phyloP scores from a whole-genome alignment of 2,888 invertebrate species.

The Nomada lathburiana region DNA sequence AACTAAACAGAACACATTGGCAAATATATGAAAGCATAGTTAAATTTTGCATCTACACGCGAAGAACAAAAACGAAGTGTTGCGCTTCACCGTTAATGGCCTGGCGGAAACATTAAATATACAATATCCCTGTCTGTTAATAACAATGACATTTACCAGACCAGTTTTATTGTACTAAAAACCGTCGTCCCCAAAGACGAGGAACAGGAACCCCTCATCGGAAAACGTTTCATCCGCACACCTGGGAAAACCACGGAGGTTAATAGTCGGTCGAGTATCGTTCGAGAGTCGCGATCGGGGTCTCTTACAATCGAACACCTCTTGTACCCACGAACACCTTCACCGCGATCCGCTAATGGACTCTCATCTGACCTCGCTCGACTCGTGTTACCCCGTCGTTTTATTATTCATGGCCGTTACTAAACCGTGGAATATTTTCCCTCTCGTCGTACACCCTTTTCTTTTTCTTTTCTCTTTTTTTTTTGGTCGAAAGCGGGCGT shows the following conservation, averaged over 20 bases:
- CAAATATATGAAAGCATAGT: too few relatives aligned
- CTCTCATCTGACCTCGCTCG: constrained; percentile 57
- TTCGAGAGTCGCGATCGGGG: not conserved
- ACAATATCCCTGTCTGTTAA: too few relatives aligned
- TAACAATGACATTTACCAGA: too few relatives aligned
- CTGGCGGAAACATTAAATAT: too few relatives aligned
- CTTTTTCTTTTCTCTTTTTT: constrained; percentile 43
- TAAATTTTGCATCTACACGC: too few relatives aligned
- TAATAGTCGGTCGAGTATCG: constrained; percentile 10
- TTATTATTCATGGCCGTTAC: constrained; percentile 70
- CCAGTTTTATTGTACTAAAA: too few relatives aligned
- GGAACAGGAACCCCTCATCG: not conserved
- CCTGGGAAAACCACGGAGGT: not conserved
- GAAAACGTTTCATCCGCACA: not conserved
- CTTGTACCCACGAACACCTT: constrained; percentile 35
- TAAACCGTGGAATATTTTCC: constrained; percentile 65
- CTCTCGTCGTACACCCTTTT: constrained; percentile 50
- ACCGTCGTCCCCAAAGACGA: too few relatives aligned
- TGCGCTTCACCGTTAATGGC: too few relatives aligned
- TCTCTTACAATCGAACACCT: constrained; percentile 6
- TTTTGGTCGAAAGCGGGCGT: constrained; percentile 57
- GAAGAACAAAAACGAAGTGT: too few relatives aligned
- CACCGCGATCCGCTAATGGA: constrained; percentile 61
- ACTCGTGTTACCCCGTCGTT: constrained; percentile 44
- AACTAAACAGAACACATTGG: too few relatives aligned